Evolutionary conservation across 2,888 invertebrate species (phyloP), one percentile per base, ranked within the genome.

Genomic region (Nomada hirtipes): DNA sequence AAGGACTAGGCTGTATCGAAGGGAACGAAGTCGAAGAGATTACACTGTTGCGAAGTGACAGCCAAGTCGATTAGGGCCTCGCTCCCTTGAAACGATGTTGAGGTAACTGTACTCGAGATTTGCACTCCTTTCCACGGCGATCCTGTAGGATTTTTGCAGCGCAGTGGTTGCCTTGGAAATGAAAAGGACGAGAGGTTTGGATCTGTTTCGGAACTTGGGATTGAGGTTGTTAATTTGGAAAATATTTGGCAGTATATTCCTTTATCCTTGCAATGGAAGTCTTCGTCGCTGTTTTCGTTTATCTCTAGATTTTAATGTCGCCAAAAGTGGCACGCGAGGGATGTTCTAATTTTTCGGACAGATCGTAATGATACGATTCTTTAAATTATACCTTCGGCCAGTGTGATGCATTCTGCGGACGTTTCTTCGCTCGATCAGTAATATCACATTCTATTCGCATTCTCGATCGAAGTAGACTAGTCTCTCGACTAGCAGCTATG

Each of bases 1-100:
- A 82, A 82, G 68, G 74, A 83, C 82, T 11, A 13, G 13, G 64
- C 20, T n/a, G 69, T 36, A 64, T 61, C 61, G 71, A 44, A 50
- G 61, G 61, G 82, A 61, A 79, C 69, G 55, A 64, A 76, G 73
- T 53, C 55, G 61, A 53, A 53, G 55, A 83, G 78, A 83, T 83
- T 78, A 75, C 79, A 78, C 74, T 83, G 79, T 73, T 79, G 80
- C 78, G 76, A 73, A 61, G 71, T 76, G 85, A 85, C 85, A 87
- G 80, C 64, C 79, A 65, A 78, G 77, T 83, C 83, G 86, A 86
- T 86, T 86, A 83, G 71, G 52, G 60, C 18, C 55, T 42, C 53
- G 52, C 52, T 26, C 26, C 18, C 2, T n/a, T 20, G 9, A 18
- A 3, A n/a, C 26, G 73, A 53, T 59, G 29, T 69, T 36, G 36